Conservation (phyloP, 2,113 vertebrate genomes). For the Podarcis muralis region DNA sequence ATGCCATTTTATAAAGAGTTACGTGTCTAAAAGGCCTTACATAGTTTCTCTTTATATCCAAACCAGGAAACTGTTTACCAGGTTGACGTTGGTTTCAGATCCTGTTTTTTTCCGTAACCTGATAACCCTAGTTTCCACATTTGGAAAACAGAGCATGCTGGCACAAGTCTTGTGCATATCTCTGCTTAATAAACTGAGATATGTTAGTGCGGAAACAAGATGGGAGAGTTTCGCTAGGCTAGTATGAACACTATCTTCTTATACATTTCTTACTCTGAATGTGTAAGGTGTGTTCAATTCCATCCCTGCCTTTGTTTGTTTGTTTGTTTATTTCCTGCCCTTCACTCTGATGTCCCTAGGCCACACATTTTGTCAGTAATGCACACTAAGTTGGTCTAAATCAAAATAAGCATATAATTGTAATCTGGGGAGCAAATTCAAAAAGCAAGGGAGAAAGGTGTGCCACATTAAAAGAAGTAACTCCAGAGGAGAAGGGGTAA, state of each 20-base stretch:
- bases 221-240: background rate
- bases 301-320: background rate
- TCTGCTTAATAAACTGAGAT: background rate
- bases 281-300: background rate
- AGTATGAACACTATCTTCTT: background rate
- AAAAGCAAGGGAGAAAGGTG: background rate
- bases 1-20: background rate
- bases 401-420: background rate
- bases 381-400: background rate
- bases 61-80: background rate
- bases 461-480: constrained; percentile 10
- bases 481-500: background rate
- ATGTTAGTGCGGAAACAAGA: background rate
- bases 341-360: background rate
- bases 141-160: background rate
- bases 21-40: background rate
- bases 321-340: too few species aligned
- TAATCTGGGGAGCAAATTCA: background rate
- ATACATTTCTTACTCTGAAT: background rate
- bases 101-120: background rate
- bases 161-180: background rate
- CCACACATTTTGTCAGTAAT: background rate
- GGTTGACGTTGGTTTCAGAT: background rate
- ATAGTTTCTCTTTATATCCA: background rate
- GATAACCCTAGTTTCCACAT: background rate